These are phyloP conservation scores for Prunella fulvescens DNA, from an alignment of 2,113 vertebrate species.

Conservation along the genomic window DNA sequence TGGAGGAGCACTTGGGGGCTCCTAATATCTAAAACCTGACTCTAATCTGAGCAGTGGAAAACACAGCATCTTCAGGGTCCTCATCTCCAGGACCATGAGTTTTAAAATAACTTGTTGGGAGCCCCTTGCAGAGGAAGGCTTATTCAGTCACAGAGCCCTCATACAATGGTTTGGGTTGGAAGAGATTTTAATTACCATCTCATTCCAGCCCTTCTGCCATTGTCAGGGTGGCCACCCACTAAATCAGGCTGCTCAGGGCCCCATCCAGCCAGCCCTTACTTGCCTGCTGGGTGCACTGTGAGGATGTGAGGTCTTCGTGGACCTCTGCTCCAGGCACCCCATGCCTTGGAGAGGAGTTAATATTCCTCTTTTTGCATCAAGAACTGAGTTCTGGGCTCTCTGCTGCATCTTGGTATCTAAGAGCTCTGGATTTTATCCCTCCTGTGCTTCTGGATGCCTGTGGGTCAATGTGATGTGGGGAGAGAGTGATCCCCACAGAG, in stretches of 20 bases:
- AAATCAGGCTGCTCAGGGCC: too few species aligned
- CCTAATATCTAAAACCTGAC: background rate
- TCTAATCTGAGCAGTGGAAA: background rate
- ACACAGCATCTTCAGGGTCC: rapidly evolving
- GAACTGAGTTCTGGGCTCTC: background rate
- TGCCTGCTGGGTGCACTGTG: rapidly evolving
- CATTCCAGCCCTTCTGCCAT: background rate
- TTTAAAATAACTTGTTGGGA: rapidly evolving
- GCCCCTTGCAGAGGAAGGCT: background rate
- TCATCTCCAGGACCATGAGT: background rate
- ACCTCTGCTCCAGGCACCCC: background rate
- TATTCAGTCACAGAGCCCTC: rapidly evolving
- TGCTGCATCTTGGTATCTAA: rapidly evolving
- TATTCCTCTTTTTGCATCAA: rapidly evolving
- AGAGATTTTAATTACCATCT: background rate
- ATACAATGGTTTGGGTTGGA: background rate
- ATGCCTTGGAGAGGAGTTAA: rapidly evolving
- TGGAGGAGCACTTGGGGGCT: rapidly evolving
- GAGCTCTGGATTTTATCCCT: background rate
- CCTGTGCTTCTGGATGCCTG: background rate
- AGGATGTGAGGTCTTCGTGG: background rate
- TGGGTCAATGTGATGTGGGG: background rate
- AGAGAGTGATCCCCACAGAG: background rate
- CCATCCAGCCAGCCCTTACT: rapidly evolving
- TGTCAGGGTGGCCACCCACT: too few species aligned